Percentiles rank a stretch among this genome's conserved stretches.
Conservation (phyloP, 2,113 vertebrate species). For the Gavia stellata region DNA sequence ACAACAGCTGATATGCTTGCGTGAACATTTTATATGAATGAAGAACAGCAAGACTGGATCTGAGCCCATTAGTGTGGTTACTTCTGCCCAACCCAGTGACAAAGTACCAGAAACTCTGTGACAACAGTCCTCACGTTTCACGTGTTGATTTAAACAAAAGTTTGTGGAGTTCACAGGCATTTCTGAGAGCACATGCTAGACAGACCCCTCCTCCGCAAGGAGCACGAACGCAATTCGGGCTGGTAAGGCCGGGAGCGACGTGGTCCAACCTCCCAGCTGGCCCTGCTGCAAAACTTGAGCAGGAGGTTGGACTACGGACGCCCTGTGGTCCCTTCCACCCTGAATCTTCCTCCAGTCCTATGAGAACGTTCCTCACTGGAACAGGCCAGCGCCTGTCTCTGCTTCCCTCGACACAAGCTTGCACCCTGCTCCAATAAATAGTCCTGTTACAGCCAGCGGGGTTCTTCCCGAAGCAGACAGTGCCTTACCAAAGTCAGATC, state of each 20-base stretch:
- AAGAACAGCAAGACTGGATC: background rate
- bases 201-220: background rate
- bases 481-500: background rate
- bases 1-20: background rate
- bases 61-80: background rate
- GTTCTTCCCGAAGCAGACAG: background rate
- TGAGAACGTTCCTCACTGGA: background rate
- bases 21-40: background rate
- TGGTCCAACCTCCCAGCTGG: background rate
- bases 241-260: fast-evolving
- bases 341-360: background rate
- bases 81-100: background rate
- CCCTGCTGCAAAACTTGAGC: background rate
- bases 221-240: background rate
- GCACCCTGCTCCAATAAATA: background rate
- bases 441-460: background rate
- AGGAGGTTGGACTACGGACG: fast-evolving
- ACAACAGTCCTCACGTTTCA: fast-evolving
- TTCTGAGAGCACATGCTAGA: background rate
- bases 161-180: background rate
- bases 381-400: background rate
- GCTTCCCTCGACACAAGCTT: background rate
- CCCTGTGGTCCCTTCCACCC: background rate
- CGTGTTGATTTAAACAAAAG: background rate
- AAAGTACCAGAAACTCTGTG: background rate